These are phyloP conservation scores for Acheta domesticus DNA, from an alignment of 2,888 invertebrate genomes.

Conservation along the genomic window DNA sequence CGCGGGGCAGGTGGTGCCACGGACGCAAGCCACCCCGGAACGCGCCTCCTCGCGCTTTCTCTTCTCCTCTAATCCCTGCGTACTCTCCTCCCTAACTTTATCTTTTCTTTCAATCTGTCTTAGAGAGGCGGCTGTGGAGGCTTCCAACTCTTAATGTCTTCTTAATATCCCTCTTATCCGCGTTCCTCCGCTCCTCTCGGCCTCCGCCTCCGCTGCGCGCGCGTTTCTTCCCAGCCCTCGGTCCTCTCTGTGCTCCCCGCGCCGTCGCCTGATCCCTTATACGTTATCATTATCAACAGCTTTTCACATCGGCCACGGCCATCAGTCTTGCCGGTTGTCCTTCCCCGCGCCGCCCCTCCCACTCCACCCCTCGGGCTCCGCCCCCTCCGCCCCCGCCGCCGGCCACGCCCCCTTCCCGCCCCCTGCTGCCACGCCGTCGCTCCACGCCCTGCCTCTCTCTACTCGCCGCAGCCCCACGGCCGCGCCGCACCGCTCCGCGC, in stretches of 20 bases:
- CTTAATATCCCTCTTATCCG: slow-evolving; percentile 36
- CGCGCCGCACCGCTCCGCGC: slow-evolving; percentile 5
- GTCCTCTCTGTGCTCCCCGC: slow-evolving; percentile 20
- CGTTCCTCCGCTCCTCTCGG: slow-evolving; percentile 18
- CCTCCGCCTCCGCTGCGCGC: not conserved
- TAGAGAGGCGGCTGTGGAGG: slow-evolving; percentile 28
- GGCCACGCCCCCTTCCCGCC: not conserved
- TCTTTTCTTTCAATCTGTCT: slow-evolving; percentile 35
- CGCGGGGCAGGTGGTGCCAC: not conserved
- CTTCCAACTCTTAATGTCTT: slow-evolving; percentile 34
- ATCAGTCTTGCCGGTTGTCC: slow-evolving; percentile 10
- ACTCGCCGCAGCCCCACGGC: not conserved
- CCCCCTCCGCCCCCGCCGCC: slow-evolving; percentile 20
- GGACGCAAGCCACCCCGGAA: too few relatives aligned
- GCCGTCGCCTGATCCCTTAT: slow-evolving; percentile 25
- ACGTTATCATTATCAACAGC: slow-evolving; percentile 31
- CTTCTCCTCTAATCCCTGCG: slow-evolving; percentile 31
- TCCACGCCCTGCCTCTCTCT: slow-evolving; percentile 19
- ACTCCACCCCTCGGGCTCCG: slow-evolving; percentile 19
- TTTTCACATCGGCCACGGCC: slow-evolving; percentile 24
- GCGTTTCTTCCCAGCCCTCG: slow-evolving; percentile 20
- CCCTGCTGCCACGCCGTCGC: not conserved
- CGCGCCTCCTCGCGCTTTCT: slow-evolving; percentile 11
- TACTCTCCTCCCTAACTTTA: slow-evolving; percentile 32
- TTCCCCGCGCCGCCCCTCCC: slow-evolving; percentile 21